Base-by-base conservation (phyloP, 1,140 invertebrate genomes). In the Drosophila obscura region DNA sequence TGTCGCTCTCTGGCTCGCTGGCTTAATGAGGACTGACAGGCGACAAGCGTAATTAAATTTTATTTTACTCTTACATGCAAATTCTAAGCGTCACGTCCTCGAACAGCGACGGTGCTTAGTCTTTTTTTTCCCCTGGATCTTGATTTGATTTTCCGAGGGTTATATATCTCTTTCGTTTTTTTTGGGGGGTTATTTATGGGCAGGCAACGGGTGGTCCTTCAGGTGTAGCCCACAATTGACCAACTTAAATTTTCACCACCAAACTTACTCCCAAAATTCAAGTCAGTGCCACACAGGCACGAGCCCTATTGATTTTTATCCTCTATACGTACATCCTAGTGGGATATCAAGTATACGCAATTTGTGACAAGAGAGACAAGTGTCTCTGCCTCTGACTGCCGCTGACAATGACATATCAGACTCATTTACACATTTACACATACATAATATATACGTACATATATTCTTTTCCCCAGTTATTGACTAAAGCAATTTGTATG, bases 31-130 rank as follows among this genome's bases (percentile, higher is more conserved):
- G 66, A 90, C 81, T 90, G 85, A 90, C 85, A 90, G 80, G 85
- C 85, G 85, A 90, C 85, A 90, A 85, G 85, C 85, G 78, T 90
- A 90, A 90, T 90, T 90, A 90, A 90, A 90, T 90, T 90, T 90
- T 90, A 90, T 90, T 90, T 90, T 78, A 90, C 66, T 90, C 75
- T 74, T 90, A 85, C 85, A 90, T 90, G 85, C 85, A 90, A 90
- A 90, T 90, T 78, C 67, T 69, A 58, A 50, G 67, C 51, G 45
- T 63, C 57, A 55, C 22, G 51, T 46, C 24, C 67, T 48, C 26
- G 45, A 50, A 22, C 53, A 19, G 62, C 43, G 44, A 51, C 35
- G 44, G 71, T 59, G 53, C 79, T 75, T 48, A 44, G 69, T 55
- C 28, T 58, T 45, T 64, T 45, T 64, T 53, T 51, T 64, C 39